A percentile compares a stretch with the other conserved stretches of the same genome.
phyloP scores from a whole-genome alignment of 2,113 vertebrate species.

The Rhinolophus ferrumequinum region DNA sequence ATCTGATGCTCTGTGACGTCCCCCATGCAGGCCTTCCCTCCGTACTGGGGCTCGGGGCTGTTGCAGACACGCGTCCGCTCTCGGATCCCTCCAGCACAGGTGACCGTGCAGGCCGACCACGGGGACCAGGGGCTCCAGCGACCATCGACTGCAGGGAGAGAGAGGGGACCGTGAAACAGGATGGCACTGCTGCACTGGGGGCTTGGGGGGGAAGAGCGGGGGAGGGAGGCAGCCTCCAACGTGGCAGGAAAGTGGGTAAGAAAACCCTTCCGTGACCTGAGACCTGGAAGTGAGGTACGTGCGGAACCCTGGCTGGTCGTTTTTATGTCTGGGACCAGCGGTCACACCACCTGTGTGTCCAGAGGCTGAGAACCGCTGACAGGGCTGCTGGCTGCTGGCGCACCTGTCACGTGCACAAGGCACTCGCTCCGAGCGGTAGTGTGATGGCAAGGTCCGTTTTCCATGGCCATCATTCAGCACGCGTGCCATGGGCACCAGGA shows the following conservation, averaged over 20 bases:
- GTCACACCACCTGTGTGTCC: rapidly evolving
- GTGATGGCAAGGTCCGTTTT: background rate
- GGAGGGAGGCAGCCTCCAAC: background rate
- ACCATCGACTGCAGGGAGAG: conserved; percentile 90
- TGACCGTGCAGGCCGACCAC: conserved; percentile 94
- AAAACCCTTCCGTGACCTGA: rapidly evolving
- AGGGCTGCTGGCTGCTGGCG: background rate
- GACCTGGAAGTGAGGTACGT: rapidly evolving
- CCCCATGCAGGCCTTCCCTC: conserved; percentile 91
- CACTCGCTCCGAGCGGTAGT: rapidly evolving
- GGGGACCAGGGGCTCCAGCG: conserved; percentile 98
- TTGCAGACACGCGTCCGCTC: conserved; percentile 92
- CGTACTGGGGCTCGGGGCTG: conserved; percentile 92
- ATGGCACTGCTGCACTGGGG: background rate
- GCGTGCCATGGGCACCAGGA: too few species aligned
- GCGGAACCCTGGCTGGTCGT: rapidly evolving
- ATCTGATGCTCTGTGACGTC: conserved; percentile 89
- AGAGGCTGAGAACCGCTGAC: background rate
- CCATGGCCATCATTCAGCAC: rapidly evolving
- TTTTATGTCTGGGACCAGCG: rapidly evolving
- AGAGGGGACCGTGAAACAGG: rapidly evolving
- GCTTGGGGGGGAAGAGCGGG: rapidly evolving
- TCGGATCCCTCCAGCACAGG: conserved; percentile 93
- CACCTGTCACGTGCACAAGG: background rate
- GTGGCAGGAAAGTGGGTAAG: background rate